Percentiles rank a stretch among this genome's conserved stretches.
phyloP scores from a whole-genome alignment of 2,113 vertebrate species.

The Pycnonotus jocosus region DNA sequence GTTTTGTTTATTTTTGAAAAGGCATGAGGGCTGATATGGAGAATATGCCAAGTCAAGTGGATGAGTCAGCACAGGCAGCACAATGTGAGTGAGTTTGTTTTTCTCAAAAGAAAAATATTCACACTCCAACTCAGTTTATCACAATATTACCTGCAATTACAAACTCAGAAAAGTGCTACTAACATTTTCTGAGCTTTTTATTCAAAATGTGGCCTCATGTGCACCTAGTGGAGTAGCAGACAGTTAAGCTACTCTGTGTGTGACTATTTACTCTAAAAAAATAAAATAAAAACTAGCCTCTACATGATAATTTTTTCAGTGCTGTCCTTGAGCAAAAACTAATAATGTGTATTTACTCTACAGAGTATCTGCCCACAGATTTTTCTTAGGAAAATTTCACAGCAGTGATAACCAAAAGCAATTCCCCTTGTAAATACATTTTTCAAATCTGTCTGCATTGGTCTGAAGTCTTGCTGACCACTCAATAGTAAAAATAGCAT shows the following conservation, averaged over 20 bases:
- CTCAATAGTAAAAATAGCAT: background rate
- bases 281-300: background rate
- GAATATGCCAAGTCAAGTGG: background rate
- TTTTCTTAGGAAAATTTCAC: background rate
- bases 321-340: background rate
- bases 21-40: background rate
- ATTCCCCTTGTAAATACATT: background rate
- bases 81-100: background rate
- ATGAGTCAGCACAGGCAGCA: constrained; percentile 7
- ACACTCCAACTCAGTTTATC: background rate
- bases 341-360: background rate
- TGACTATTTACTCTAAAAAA: background rate
- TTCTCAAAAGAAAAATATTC: background rate
- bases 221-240: background rate
- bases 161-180: background rate
- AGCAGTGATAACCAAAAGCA: background rate
- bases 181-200: background rate
- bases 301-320: background rate
- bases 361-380: background rate
- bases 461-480: background rate
- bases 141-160: background rate
- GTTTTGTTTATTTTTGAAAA: constrained; percentile 33
- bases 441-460: background rate
- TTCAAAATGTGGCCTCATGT: background rate
- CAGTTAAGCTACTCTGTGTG: background rate